A percentile compares a stretch with the other conserved stretches of the same genome.
These are phyloP conservation scores for Pomatorhinus ruficollis DNA, from an alignment of 2,113 vertebrate species.

Conservation along the genomic window DNA sequence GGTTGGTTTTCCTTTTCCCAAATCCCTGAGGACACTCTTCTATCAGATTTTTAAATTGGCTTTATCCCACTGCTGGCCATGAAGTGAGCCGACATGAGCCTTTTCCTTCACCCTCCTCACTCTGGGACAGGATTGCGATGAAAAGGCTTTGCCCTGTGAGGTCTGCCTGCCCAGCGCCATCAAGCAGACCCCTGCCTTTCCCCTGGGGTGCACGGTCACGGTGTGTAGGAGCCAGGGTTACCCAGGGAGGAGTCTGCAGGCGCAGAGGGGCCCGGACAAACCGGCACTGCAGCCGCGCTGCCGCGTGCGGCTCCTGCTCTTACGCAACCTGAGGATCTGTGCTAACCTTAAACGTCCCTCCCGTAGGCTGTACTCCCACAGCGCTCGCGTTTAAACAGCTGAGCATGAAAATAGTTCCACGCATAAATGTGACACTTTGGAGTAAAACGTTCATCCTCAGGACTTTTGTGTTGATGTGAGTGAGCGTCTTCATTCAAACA, in stretches of 20 bases:
- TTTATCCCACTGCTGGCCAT: background rate
- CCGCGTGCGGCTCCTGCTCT: background rate
- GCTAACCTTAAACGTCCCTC: constrained; percentile 9
- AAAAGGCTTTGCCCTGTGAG: background rate
- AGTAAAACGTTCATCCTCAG: background rate
- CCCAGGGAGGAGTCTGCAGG: background rate
- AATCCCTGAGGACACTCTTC: background rate
- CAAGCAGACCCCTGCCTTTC: background rate
- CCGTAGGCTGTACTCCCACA: background rate
- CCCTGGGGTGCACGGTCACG: background rate
- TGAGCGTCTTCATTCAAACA: constrained; percentile 24
- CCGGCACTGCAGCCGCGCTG: background rate
- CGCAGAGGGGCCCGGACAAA: background rate
- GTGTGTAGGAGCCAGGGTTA: background rate
- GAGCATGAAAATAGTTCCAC: constrained; percentile 5
- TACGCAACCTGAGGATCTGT: background rate
- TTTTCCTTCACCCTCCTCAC: background rate
- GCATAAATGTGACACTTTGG: constrained; percentile 22
- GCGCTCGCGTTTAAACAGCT: background rate
- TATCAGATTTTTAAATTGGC: background rate
- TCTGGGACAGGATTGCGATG: background rate
- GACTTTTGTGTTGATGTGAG: background rate
- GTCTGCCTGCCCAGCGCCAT: background rate
- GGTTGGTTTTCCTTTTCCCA: background rate
- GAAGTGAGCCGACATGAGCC: background rate